These are phyloP conservation scores for Netelia fuscicornis DNA, from an alignment of 2,888 invertebrate species.

Conservation along the genomic window DNA sequence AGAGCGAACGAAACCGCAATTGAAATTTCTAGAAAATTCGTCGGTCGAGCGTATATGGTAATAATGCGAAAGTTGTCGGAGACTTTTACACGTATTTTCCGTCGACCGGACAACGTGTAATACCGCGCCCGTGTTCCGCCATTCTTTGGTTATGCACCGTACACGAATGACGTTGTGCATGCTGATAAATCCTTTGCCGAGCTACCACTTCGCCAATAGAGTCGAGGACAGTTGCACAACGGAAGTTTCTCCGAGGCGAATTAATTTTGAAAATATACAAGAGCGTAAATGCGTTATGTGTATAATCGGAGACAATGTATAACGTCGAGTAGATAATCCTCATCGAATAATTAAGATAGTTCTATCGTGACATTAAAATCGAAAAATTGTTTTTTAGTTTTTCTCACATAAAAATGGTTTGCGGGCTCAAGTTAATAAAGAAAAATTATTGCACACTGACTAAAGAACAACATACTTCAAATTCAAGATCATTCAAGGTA, in stretches of 20 bases:
- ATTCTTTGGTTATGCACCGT: neutral
- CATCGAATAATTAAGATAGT: slow-evolving; percentile 24
- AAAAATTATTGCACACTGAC: too few species aligned
- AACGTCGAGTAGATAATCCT: slow-evolving; percentile 7
- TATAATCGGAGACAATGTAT: neutral
- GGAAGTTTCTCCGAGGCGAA: slow-evolving; percentile 26
- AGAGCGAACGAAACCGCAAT: neutral
- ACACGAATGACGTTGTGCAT: neutral
- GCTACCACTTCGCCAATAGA: too few species aligned
- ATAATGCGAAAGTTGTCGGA: slow-evolving; percentile 37
- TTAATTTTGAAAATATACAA: slow-evolving; percentile 29
- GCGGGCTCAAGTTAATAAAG: too few species aligned
- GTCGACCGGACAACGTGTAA: neutral
- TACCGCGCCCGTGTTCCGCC: slow-evolving; percentile 7
- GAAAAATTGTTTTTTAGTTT: too few species aligned
- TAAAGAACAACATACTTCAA: too few species aligned
- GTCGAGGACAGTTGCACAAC: slow-evolving; percentile 10
- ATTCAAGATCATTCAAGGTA: too few species aligned
- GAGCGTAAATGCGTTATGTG: slow-evolving; percentile 1
- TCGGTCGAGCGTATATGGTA: neutral
- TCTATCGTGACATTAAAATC: too few species aligned
- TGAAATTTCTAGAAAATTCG: slow-evolving; percentile 4
- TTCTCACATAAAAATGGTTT: too few species aligned
- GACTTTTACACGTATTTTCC: slow-evolving; percentile 5
- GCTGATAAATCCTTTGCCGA: too few species aligned